Evolutionary conservation across 2,797 vertebrate species (phyloP).

Genomic region (Gallinago solitaria): DNA sequence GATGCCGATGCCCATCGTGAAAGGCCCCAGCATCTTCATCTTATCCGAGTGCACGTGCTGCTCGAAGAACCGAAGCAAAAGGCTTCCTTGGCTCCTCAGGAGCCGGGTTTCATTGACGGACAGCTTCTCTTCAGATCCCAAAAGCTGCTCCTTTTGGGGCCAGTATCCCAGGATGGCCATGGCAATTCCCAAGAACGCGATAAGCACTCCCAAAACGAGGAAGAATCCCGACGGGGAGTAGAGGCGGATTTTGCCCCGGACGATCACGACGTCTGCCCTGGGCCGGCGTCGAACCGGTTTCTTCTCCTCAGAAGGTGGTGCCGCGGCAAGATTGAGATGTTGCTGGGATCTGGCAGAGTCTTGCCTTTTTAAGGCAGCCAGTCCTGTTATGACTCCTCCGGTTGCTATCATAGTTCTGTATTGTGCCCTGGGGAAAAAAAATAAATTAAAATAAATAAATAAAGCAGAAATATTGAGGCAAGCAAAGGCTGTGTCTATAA

Average conservation of each 20-base stretch:
- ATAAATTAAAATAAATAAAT: background rate
- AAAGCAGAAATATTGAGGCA: background rate
- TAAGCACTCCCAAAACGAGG: conserved; percentile 90
- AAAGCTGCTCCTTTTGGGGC: conserved; percentile 86
- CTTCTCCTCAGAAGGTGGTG: conserved; percentile 77
- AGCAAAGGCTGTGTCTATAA: background rate
- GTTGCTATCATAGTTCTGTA: conserved; percentile 90
- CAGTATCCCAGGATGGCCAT: conserved; percentile 98
- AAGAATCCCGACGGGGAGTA: conserved; percentile 97
- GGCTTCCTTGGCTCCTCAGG: conserved; percentile 69
- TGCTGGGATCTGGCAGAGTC: conserved; percentile 95
- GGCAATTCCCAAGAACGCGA: conserved; percentile 89
- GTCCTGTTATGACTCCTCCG: conserved; percentile 94
- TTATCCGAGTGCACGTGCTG: conserved; percentile 92
- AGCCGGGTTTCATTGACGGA: conserved; percentile 76
- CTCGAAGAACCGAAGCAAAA: conserved; percentile 88
- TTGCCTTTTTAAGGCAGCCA: conserved; percentile 96
- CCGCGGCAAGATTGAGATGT: conserved; percentile 76
- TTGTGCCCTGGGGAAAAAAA: conserved; percentile 59
- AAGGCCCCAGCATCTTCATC: conserved; percentile 99
- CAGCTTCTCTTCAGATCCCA: conserved; percentile 61
- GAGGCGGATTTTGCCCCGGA: conserved; percentile 91
- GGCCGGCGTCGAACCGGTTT: conserved; percentile 85
- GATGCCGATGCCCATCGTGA: conserved; percentile 99
- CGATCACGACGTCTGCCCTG: conserved; percentile 92